Evolutionary conservation across 1,140 invertebrate species (phyloP).

Genomic region (Theocolax elegans): DNA sequence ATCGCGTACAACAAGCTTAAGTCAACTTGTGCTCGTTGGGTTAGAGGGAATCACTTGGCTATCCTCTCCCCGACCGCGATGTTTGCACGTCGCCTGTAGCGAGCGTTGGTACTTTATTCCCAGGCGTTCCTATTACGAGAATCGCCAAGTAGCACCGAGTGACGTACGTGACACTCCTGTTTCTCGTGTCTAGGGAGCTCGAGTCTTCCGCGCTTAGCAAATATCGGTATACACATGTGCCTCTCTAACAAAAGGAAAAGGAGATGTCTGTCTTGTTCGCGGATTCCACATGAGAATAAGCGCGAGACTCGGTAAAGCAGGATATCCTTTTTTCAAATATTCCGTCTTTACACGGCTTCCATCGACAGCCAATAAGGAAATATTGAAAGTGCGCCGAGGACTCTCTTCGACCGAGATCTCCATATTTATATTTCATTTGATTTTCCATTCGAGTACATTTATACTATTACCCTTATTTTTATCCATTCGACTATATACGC

Average conservation of each 20-base stretch:
- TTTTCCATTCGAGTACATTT: too few relatives aligned
- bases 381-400: too few relatives aligned
- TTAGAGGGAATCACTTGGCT: too few relatives aligned
- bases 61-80: neutral
- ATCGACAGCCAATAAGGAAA: too few relatives aligned
- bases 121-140: conserved; percentile 38
- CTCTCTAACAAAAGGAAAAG: neutral
- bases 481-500: too few relatives aligned
- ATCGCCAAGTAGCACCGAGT: conserved; percentile 30
- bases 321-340: conserved; percentile 1
- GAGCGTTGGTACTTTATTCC: conserved; percentile 21
- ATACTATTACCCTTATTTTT: too few relatives aligned
- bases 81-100: conserved; percentile 16
- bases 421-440: too few relatives aligned
- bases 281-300: conserved; percentile 12
- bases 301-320: neutral
- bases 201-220: neutral
- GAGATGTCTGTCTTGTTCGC: conserved; percentile 1
- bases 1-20: too few relatives aligned
- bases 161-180: neutral
- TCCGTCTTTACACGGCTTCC: conserved; percentile 9
- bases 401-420: too few relatives aligned
- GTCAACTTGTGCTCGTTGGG: too few relatives aligned
- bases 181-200: too few relatives aligned
- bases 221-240: conserved; percentile 4